Percentiles rank a stretch among this genome's conserved stretches.
These are phyloP conservation scores for Sebastes kiyomatsui DNA, from an alignment of 2,797 vertebrate species.

Conservation along the genomic window DNA sequence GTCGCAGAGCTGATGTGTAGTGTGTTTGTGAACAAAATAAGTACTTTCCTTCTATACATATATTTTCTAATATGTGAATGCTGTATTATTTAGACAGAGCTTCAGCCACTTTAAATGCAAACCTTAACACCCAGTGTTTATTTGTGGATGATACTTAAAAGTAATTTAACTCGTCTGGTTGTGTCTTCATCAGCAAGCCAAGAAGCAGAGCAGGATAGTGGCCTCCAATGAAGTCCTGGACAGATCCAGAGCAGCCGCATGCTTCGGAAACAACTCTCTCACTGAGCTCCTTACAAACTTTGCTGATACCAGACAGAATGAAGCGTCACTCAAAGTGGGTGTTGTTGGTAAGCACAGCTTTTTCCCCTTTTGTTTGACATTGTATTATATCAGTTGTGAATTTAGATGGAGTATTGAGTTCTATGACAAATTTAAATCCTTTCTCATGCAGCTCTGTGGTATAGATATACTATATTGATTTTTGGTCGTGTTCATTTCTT, in stretches of 20 bases:
- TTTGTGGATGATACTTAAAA: neutral
- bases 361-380: neutral
- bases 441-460: neutral
- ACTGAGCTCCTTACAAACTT: constrained; percentile 82
- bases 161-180: neutral
- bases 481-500: neutral
- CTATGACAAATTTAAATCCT: neutral
- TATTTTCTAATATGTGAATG: neutral
- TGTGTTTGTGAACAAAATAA: constrained; percentile 65
- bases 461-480: neutral
- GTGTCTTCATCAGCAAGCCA: constrained; percentile 68
- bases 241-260: constrained; percentile 72
- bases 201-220: constrained; percentile 76
- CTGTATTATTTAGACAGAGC: neutral
- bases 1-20: constrained; percentile 10
- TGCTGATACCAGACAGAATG: constrained; percentile 47
- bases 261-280: constrained; percentile 83
- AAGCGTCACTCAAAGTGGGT: constrained; percentile 85
- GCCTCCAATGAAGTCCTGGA: constrained; percentile 66
- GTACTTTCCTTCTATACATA: neutral
- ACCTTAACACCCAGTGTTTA: neutral
- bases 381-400: neutral
- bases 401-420: neutral
- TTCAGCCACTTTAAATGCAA: neutral
- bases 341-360: constrained; percentile 86